phyloP scores from a whole-genome alignment of 1,140 invertebrate species.

The Drosophila ohnishii region DNA sequence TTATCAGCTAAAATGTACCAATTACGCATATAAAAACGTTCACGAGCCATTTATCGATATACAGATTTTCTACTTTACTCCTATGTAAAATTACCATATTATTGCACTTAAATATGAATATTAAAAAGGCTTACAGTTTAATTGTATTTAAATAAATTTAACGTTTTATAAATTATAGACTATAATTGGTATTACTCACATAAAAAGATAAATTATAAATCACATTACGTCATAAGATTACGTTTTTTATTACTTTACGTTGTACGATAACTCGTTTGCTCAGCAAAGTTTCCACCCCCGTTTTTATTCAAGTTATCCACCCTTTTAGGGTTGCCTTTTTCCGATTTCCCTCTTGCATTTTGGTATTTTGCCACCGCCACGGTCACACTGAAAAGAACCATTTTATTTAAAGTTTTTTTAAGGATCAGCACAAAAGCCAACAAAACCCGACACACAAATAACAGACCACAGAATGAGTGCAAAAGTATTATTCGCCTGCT shows the following conservation, averaged over 20 bases:
- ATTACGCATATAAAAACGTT: too few relatives aligned
- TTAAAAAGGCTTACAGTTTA: too few relatives aligned
- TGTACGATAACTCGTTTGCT: neutral
- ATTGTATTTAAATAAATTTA: too few relatives aligned
- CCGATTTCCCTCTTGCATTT: neutral
- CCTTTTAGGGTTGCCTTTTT: neutral
- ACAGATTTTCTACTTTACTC: neutral
- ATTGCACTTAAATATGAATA: neutral
- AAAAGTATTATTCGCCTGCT: conserved; percentile 94
- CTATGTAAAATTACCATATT: neutral
- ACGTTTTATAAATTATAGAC: too few relatives aligned
- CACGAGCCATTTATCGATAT: neutral
- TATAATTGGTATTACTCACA: too few relatives aligned
- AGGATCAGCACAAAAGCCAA: conserved; percentile 48
- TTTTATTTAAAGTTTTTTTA: conserved; percentile 57
- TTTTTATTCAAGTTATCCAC: too few relatives aligned
- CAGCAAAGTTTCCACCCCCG: neutral
- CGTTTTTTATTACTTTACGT: neutral
- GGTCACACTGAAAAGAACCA: conserved; percentile 38
- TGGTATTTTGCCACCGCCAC: conserved; percentile 8
- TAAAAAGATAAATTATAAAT: neutral
- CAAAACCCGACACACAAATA: conserved; percentile 29
- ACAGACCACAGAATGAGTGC: conserved; percentile 66
- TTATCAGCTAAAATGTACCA: accelerated
- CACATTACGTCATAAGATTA: neutral